Conservation (phyloP, 1,140 invertebrate genomes). For the Planococcus citri region DNA sequence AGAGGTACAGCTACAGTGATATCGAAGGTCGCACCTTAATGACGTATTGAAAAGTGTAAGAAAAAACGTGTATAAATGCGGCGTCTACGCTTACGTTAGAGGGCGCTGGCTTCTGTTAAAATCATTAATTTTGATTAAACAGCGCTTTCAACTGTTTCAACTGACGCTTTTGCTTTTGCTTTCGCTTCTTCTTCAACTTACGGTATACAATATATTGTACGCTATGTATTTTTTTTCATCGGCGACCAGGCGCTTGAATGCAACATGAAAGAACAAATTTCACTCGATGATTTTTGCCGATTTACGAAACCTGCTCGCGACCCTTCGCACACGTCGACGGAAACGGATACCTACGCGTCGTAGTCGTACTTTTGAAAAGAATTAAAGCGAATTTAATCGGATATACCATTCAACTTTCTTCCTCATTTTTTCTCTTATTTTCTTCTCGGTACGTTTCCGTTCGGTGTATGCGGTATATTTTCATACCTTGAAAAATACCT, state of each 20-base stretch:
- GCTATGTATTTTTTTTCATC: no score
- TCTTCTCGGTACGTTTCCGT: background rate
- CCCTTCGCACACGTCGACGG: background rate
- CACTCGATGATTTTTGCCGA: background rate
- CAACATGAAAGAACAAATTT: no score
- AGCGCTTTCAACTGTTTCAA: background rate
- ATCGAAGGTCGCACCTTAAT: background rate
- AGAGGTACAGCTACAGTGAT: no score
- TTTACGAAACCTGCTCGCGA: background rate
- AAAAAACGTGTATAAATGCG: background rate
- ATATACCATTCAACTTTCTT: background rate
- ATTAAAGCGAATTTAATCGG: background rate
- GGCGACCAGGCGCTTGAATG: background rate
- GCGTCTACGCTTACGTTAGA: background rate
- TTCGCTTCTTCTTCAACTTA: no score
- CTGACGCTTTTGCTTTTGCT: background rate
- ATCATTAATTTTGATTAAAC: constrained; percentile 2
- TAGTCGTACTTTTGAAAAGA: background rate
- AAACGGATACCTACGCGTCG: background rate
- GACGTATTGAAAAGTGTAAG: background rate
- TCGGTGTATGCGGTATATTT: background rate
- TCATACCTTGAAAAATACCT: no score
- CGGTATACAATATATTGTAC: no score
- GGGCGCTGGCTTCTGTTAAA: background rate
- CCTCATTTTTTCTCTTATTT: background rate